Evolutionary conservation across 2,888 invertebrate genomes (phyloP).

Genomic region (Dioctria linearis): DNA sequence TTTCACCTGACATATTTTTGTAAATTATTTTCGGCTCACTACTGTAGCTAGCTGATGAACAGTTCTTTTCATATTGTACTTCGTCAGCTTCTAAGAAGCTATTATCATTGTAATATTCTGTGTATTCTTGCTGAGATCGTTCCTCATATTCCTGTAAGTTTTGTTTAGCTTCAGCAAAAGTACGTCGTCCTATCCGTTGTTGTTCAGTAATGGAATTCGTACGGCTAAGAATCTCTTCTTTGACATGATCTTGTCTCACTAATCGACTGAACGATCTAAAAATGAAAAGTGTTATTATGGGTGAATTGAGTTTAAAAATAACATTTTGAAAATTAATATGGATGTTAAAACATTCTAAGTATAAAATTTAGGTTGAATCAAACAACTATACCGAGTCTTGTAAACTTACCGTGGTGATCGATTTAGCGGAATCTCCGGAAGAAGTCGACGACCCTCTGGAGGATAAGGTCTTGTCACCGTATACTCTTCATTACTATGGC

Average conservation of each 20-base stretch:
- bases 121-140: conserved; percentile 63
- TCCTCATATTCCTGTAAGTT: conserved; percentile 64
- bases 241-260: conserved; percentile 69
- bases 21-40: conserved; percentile 69
- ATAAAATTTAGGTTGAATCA: too few species aligned
- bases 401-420: conserved; percentile 62
- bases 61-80: conserved; percentile 67
- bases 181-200: conserved; percentile 61
- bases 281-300: neutral
- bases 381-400: too few species aligned
- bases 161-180: conserved; percentile 69
- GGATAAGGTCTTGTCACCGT: conserved; percentile 65
- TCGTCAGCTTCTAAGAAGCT: conserved; percentile 68
- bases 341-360: neutral
- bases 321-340: neutral
- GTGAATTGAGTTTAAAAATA: neutral
- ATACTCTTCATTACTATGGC: conserved; percentile 70
- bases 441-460: conserved; percentile 65
- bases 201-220: conserved; percentile 52
- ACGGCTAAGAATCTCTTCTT: conserved; percentile 63
- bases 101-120: conserved; percentile 64
- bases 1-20: conserved; percentile 66
- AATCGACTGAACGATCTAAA: conserved; percentile 67
- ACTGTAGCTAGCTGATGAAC: conserved; percentile 65
- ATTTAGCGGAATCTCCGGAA: conserved; percentile 68